These are phyloP conservation scores for Pristionchus entomophagus DNA, from an alignment of 2,888 invertebrate genomes.

Conservation along the genomic window DNA sequence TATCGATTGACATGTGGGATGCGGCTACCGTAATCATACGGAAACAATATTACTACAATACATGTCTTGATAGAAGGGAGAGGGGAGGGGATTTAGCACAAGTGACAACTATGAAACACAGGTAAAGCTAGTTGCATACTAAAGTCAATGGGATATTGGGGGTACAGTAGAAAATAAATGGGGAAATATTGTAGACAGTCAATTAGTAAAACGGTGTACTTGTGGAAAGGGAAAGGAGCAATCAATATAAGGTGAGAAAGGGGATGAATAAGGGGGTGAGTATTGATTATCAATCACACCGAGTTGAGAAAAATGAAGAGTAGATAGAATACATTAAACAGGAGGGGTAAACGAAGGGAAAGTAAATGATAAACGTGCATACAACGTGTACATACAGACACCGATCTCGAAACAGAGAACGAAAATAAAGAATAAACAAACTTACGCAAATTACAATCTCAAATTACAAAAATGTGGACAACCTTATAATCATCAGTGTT, in stretches of 20 bases:
- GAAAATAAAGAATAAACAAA: not conserved
- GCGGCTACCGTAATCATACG: not conserved
- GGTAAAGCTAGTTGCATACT: not conserved
- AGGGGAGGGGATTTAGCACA: not conserved
- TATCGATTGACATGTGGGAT: not conserved
- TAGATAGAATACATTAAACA: not conserved
- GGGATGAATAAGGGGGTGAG: conserved; percentile 8
- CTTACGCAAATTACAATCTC: not conserved
- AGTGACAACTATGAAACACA: not conserved
- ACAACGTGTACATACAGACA: not conserved
- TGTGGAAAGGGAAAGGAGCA: not conserved
- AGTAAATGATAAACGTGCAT: not conserved
- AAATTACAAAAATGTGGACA: not conserved
- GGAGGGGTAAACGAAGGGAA: not conserved
- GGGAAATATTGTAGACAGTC: no score
- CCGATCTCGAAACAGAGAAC: not conserved
- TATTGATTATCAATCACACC: conserved; percentile 3
- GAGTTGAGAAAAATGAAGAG: not conserved
- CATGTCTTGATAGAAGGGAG: not conserved
- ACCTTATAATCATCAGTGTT: no score
- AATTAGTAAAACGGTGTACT: conserved; percentile 1
- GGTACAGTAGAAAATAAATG: not conserved
- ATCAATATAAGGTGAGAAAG: not conserved
- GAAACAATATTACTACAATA: not conserved
- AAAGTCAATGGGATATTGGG: no score